Evolutionary conservation across 1,140 invertebrate genomes (phyloP).

Genomic region (Euura lappo): DNA sequence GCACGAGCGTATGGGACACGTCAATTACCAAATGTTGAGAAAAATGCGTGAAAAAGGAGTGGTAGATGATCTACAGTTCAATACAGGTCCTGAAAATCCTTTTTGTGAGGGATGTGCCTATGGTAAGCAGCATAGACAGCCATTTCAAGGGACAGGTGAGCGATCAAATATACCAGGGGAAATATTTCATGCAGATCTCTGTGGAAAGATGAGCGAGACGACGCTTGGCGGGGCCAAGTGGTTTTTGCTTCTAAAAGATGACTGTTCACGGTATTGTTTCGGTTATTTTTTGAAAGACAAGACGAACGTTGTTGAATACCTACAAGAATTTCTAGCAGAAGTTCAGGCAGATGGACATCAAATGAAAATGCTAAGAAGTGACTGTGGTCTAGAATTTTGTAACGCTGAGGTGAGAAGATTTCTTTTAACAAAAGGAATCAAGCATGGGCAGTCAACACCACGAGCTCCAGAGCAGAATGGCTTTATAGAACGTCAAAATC

Average conservation of each 20-base stretch:
- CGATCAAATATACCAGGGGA: too few species aligned
- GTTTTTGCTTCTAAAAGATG: constrained; percentile 33
- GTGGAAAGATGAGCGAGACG: too few species aligned
- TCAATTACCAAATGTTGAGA: constrained; percentile 9
- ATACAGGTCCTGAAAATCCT: not conserved
- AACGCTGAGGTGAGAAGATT: constrained; percentile 30
- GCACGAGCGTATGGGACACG: constrained; percentile 10
- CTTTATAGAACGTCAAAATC: constrained; percentile 33
- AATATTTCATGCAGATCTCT: too few species aligned
- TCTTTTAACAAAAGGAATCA: constrained; percentile 36
- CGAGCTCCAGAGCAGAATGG: constrained; percentile 33
- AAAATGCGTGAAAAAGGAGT: not conserved
- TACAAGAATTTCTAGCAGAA: constrained; percentile 20
- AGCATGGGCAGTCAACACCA: constrained; percentile 37
- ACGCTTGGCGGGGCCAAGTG: too few species aligned
- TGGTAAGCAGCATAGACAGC: constrained; percentile 37
- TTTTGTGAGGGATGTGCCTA: constrained; percentile 36
- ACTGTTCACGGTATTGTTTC: constrained; percentile 36
- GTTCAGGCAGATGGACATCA: constrained; percentile 10
- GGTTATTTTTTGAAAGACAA: constrained; percentile 46
- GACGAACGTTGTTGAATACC: constrained; percentile 17
- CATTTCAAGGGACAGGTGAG: constrained; percentile 23
- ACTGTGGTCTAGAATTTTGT: constrained; percentile 35
- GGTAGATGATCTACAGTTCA: constrained; percentile 6
- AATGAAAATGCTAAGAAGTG: constrained; percentile 26